Percentiles rank a stretch among this genome's conserved stretches.
These are phyloP conservation scores for Trachelus troglodyta DNA, from an alignment of 2,888 invertebrate species.

Conservation along the genomic window DNA sequence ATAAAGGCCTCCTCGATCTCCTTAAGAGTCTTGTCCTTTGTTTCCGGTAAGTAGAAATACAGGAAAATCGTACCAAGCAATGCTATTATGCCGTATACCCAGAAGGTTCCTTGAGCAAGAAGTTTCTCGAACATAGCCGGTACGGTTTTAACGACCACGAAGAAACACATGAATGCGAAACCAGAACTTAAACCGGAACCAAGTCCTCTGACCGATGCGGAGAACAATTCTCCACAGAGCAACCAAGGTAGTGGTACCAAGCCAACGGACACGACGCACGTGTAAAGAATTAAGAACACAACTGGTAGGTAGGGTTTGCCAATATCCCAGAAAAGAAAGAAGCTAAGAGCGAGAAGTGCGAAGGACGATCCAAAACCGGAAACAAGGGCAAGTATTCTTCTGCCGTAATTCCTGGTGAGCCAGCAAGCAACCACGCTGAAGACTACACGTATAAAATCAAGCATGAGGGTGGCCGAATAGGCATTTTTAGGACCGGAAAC, in stretches of 20 bases:
- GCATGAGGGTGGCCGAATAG: slow-evolving; percentile 74
- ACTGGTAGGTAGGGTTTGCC: slow-evolving; percentile 69
- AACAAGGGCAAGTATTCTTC: slow-evolving; percentile 74
- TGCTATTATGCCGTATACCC: slow-evolving; percentile 72
- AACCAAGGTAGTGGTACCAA: slow-evolving; percentile 79
- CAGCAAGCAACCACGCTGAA: slow-evolving; percentile 75
- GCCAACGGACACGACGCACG: slow-evolving; percentile 73
- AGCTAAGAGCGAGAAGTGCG: slow-evolving; percentile 71
- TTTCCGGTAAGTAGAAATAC: slow-evolving; percentile 75
- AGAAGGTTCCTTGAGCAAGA: slow-evolving; percentile 74
- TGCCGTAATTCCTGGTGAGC: slow-evolving; percentile 72
- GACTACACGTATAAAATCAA: slow-evolving; percentile 73
- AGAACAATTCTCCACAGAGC: slow-evolving; percentile 80
- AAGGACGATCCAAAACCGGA: slow-evolving; percentile 74
- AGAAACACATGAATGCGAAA: slow-evolving; percentile 75
- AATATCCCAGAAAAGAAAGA: slow-evolving; percentile 65
- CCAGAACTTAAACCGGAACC: slow-evolving; percentile 77
- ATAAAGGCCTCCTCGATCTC: slow-evolving; percentile 75
- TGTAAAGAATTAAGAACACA: slow-evolving; percentile 70
- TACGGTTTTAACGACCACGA: slow-evolving; percentile 75
- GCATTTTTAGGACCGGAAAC: slow-evolving; percentile 74
- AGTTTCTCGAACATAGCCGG: slow-evolving; percentile 71
- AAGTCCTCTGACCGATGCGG: slow-evolving; percentile 72
- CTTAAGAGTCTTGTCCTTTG: slow-evolving; percentile 75
- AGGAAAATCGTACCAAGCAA: slow-evolving; percentile 71